Conservation (phyloP, 2,888 invertebrate species). For the Horisme vitalbata region DNA sequence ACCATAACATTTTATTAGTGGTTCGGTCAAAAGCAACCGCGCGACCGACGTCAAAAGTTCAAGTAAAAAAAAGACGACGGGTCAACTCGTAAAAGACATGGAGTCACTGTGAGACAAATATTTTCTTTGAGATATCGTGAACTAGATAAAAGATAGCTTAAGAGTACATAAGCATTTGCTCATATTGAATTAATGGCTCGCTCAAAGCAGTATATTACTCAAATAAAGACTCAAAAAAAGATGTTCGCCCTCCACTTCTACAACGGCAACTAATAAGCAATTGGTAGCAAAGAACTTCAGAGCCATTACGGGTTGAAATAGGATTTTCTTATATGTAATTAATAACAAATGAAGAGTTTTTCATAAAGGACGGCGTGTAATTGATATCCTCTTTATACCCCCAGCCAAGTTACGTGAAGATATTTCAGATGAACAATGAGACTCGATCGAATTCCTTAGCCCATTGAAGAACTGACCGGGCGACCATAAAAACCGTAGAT, state of each 20-base stretch:
- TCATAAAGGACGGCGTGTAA: slow-evolving; percentile 48
- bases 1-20: slow-evolving; percentile 83
- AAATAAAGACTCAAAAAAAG: slow-evolving; percentile 19
- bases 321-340: slow-evolving; percentile 45
- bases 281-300: slow-evolving; percentile 26
- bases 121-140: slow-evolving; percentile 54
- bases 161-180: slow-evolving; percentile 15
- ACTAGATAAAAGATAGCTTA: slow-evolving; percentile 38
- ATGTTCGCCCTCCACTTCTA: slow-evolving; percentile 12
- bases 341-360: slow-evolving; percentile 45
- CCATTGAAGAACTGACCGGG: slow-evolving; percentile 81
- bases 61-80: slow-evolving; percentile 74
- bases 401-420: slow-evolving; percentile 52
- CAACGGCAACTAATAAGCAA: slow-evolving; percentile 20
- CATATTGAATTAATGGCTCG: neutral
- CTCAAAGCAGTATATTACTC: slow-evolving; percentile 6
- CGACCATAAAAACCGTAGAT: slow-evolving; percentile 81
- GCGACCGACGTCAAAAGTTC: slow-evolving; percentile 77
- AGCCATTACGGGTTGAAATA: slow-evolving; percentile 40
- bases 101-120: slow-evolving; percentile 70
- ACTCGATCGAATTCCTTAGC: slow-evolving; percentile 81
- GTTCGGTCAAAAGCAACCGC: slow-evolving; percentile 80
- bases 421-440: slow-evolving; percentile 69
- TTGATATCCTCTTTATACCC: slow-evolving; percentile 55
- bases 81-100: slow-evolving; percentile 78